Evolutionary conservation across 2,797 vertebrate genomes (phyloP).

Genomic region (Sebastes vulpes): DNA sequence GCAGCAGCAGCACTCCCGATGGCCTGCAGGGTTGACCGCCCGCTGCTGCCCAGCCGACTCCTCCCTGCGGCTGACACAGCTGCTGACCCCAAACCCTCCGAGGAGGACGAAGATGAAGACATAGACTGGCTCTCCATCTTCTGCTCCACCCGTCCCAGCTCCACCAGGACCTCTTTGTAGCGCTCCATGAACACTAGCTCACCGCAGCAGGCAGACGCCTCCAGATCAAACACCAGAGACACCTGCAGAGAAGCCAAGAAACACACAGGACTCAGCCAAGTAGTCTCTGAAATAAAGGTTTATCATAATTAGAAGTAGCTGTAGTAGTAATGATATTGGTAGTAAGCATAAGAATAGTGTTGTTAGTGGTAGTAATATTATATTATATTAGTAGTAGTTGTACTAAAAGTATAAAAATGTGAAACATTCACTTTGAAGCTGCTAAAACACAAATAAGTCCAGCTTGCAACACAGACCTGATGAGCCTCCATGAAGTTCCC

Average conservation of each 20-base stretch:
- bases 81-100: conserved; percentile 82
- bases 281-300: background rate
- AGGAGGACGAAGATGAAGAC: conserved; percentile 85
- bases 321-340: background rate
- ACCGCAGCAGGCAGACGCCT: conserved; percentile 87
- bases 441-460: background rate
- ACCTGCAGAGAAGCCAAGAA: conserved; percentile 83
- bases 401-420: background rate
- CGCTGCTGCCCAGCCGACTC: conserved; percentile 86
- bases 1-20: conserved; percentile 96
- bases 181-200: conserved; percentile 95
- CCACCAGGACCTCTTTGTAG: conserved; percentile 91
- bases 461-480: conserved; percentile 85
- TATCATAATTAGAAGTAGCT: background rate
- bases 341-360: background rate
- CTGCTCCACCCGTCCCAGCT: conserved; percentile 92
- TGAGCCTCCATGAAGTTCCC: conserved; percentile 95
- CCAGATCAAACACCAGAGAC: conserved; percentile 91
- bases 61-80: conserved; percentile 46
- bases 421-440: background rate
- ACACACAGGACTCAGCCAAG: background rate
- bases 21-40: conserved; percentile 92
- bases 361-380: background rate
- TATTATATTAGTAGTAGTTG: background rate
- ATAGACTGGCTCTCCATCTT: conserved; percentile 92